Conservation (phyloP, 2,888 invertebrate species). For the Hirtodrosophila histrioides region DNA sequence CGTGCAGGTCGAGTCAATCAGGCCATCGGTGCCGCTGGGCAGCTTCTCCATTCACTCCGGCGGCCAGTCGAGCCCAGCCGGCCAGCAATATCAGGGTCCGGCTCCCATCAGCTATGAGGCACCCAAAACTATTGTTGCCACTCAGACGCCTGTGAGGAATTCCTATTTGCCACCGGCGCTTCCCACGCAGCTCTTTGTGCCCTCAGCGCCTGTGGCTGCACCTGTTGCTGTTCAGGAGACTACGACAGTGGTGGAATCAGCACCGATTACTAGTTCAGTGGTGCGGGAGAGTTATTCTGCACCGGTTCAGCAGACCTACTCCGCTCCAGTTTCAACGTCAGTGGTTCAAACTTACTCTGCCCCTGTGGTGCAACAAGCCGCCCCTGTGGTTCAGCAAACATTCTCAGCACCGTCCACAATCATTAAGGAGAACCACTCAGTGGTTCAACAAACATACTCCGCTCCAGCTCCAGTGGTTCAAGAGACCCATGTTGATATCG, state of each 20-base stretch:
- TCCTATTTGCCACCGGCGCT: slow-evolving; percentile 33
- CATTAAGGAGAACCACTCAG: too few relatives aligned
- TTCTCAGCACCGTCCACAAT: slow-evolving; percentile 30
- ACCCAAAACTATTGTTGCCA: slow-evolving; percentile 39
- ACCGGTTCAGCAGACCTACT: slow-evolving; percentile 27
- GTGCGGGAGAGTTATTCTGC: slow-evolving; percentile 16
- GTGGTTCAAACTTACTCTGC: slow-evolving; percentile 31
- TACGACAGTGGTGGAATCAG: slow-evolving; percentile 25
- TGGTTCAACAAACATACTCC: slow-evolving; percentile 29
- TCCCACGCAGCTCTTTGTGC: slow-evolving; percentile 45
- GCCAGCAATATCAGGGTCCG: slow-evolving; percentile 26
- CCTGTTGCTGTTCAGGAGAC: slow-evolving; percentile 40
- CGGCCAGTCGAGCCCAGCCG: slow-evolving; percentile 18
- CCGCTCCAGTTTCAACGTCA: slow-evolving; percentile 38
- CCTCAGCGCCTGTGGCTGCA: slow-evolving; percentile 24
- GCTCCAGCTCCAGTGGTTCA: slow-evolving; percentile 34
- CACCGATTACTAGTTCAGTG: slow-evolving; percentile 34
- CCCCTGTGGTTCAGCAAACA: slow-evolving; percentile 17
- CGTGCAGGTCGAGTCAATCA: slow-evolving; percentile 67
- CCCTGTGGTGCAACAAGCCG: slow-evolving; percentile 20
- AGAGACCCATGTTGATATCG: slow-evolving; percentile 4
- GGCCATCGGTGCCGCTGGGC: slow-evolving; percentile 67
- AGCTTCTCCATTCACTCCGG: slow-evolving; percentile 66
- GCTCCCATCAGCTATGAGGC: slow-evolving; percentile 45
- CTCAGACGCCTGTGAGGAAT: slow-evolving; percentile 39